Conservation (phyloP, 92 coral and sea anemone genomes). For the Zoanthus gigantus region DNA sequence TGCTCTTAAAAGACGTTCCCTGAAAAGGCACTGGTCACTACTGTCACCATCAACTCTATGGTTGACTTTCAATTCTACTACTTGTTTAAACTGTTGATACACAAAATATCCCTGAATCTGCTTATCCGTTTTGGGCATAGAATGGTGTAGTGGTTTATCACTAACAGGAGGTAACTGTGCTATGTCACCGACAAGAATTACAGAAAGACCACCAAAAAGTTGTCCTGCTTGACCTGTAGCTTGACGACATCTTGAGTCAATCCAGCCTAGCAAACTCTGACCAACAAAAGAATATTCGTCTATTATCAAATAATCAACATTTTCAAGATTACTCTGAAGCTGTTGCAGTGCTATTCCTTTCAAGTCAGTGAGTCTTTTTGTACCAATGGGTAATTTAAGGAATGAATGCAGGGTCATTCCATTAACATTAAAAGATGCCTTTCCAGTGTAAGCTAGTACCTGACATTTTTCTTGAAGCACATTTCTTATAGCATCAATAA, state of each 20-base stretch:
- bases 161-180: conserved; percentile 78
- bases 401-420: conserved; percentile 66
- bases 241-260: conserved; percentile 60
- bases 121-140: conserved; percentile 65
- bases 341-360: conserved; percentile 76
- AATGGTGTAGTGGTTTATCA: conserved; percentile 70
- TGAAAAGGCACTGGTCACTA: not conserved
- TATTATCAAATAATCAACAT: conserved; percentile 53
- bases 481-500: conserved; percentile 61
- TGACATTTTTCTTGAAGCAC: conserved; percentile 37
- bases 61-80: conserved; percentile 66
- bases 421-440: conserved; percentile 69
- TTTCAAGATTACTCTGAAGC: conserved; percentile 67
- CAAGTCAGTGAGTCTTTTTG: conserved; percentile 67
- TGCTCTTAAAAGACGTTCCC: conserved; percentile 31
- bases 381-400: conserved; percentile 66
- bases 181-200: conserved; percentile 68
- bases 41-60: conserved; percentile 71
- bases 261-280: conserved; percentile 61
- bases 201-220: conserved; percentile 53
- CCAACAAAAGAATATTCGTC: conserved; percentile 61
- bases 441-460: conserved; percentile 65
- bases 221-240: conserved; percentile 7
- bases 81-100: conserved; percentile 71
- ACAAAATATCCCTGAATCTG: conserved; percentile 65